Conservation (phyloP, 2,888 invertebrate species). For the Nasonia oneida region DNA sequence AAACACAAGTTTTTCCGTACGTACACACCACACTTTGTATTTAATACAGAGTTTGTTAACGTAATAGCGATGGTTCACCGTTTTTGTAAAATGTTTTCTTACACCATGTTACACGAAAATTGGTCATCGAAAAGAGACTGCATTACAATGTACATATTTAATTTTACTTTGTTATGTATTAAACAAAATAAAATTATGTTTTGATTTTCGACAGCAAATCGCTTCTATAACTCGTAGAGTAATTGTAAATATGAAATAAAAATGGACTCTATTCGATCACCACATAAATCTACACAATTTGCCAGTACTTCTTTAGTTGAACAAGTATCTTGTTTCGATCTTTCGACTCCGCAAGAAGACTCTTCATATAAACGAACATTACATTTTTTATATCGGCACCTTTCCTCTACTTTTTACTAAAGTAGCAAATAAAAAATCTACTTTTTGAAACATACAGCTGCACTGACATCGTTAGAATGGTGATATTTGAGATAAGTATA, state of each 20-base stretch:
- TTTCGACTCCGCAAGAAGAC: not conserved
- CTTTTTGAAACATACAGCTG: slow-evolving; percentile 6
- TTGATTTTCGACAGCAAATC: slow-evolving; percentile 7
- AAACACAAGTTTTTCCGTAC: slow-evolving; percentile 57
- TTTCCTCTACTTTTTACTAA: slow-evolving; percentile 25
- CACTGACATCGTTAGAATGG: not conserved
- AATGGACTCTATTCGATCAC: not conserved
- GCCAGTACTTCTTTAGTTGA: not conserved
- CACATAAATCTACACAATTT: slow-evolving; percentile 32
- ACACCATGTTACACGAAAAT: slow-evolving; percentile 46
- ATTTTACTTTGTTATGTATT: slow-evolving; percentile 19
- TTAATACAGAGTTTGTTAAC: slow-evolving; percentile 68
- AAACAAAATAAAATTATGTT: not conserved
- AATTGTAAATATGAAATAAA: slow-evolving; percentile 4
- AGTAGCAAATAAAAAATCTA: slow-evolving; percentile 41
- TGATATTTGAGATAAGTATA: slow-evolving; percentile 36
- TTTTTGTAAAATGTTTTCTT: slow-evolving; percentile 39
- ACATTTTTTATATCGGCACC: slow-evolving; percentile 2
- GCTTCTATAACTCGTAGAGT: slow-evolving; percentile 12
- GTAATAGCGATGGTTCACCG: slow-evolving; percentile 25
- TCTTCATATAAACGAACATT: not conserved
- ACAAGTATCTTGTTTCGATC: not conserved
- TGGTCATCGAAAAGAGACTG: slow-evolving; percentile 34
- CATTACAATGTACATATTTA: slow-evolving; percentile 18
- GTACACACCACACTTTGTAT: slow-evolving; percentile 73